Base-by-base conservation (phyloP, 2,888 invertebrate species). In the Phyllotreta striolata region DNA sequence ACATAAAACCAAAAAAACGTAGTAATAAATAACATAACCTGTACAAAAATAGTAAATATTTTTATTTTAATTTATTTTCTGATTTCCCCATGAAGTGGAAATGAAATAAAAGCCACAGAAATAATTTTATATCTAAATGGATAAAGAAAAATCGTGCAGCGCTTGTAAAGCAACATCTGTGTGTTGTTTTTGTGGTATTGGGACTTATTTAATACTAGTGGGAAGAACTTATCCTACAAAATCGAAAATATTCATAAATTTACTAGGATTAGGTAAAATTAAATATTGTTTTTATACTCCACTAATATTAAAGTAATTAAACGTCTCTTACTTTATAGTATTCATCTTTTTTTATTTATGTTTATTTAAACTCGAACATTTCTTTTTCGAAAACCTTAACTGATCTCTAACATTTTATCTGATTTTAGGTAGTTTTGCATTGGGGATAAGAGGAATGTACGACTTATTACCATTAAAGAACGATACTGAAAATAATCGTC, bases 371-470 rank as follows among this genome's bases (percentile, higher is more conserved):
- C 8, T 9, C n/a, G 7, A 5, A 46, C 10, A 49, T 24, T 1
- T n/a, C n/a, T n/a, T 6, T 8, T 24, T n/a, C 24, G 24, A n/a
- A 37, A n/a, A n/a, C n/a, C 12, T 43, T 9, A 54, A 24, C 38
- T 24, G 14, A 38, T 47, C 41, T 35, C 13, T 41, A 41, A 40
- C 7, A 56, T 63, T 46, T 47, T 52, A 59, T 62, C 58, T 66
- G 24, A 24, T 77, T 78, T 70, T 65, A 80, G 80, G 73, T 44
- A 70, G 70, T 14, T 70, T 76, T 47, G 70, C 70, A n/a, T 70
- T 81, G 59, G 80, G 79, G 35, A 60, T 79, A 49, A 76, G 78
- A 52, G 80, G 80, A 75, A 72, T 78, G 58, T 78, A 79, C 60
- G 71, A 79, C 62, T 75, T 74, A 68, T 78, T 77, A 60, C 78